These are phyloP conservation scores for Conopomorpha cramerella DNA, from an alignment of 1,140 invertebrate species.

Conservation along the genomic window DNA sequence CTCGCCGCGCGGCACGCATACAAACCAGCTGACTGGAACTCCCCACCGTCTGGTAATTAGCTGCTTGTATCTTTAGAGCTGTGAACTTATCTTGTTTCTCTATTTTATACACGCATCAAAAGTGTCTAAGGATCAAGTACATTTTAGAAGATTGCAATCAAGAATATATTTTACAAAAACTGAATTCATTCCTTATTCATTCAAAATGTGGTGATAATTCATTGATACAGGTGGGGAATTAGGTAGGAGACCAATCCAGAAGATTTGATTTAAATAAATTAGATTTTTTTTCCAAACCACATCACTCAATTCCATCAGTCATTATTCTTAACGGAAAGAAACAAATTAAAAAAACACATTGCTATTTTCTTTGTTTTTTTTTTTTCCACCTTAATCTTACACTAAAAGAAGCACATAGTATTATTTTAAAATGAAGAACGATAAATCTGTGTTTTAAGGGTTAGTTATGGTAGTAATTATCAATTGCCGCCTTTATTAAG, in stretches of 20 bases:
- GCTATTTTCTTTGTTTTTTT: no score
- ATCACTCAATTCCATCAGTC: no score
- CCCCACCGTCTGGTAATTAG: constrained; percentile 27
- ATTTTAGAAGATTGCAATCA: no score
- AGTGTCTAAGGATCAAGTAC: background rate
- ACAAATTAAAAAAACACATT: no score
- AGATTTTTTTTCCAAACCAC: no score
- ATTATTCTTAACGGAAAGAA: no score
- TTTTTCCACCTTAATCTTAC: background rate
- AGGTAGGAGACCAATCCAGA: background rate
- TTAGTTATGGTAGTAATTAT: no score
- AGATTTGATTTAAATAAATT: no score
- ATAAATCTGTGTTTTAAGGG: no score
- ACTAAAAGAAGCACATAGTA: background rate
- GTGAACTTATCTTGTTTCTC: background rate
- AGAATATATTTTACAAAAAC: no score
- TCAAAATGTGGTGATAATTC: no score
- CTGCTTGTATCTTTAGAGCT: background rate
- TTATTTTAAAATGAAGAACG: background rate
- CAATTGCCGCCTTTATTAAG: background rate
- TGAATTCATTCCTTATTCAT: no score
- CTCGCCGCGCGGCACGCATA: constrained; percentile 67
- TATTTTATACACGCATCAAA: background rate
- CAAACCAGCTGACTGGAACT: constrained; percentile 37
- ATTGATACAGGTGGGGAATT: background rate